Evolutionary conservation across 2,888 invertebrate species (phyloP).

Genomic region (Napeogenes sylphis): DNA sequence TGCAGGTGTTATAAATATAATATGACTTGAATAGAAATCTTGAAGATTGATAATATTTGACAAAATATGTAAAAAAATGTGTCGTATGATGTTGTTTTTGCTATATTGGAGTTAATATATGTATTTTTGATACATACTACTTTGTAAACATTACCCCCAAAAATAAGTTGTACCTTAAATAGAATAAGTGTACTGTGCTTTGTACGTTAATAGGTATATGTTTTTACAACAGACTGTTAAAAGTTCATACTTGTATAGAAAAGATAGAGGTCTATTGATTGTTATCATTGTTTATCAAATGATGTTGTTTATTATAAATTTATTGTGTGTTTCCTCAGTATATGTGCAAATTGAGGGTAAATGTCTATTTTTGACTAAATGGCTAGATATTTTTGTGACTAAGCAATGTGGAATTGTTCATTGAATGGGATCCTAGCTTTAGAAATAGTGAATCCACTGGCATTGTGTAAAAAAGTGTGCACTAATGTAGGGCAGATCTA

Average conservation of each 20-base stretch:
- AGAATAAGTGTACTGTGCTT: constrained; percentile 47
- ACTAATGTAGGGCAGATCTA: constrained; percentile 55
- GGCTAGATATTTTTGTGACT: constrained; percentile 72
- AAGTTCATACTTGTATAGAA: constrained; percentile 65
- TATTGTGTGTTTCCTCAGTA: constrained; percentile 70
- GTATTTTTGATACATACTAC: constrained; percentile 25
- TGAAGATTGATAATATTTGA: constrained; percentile 1
- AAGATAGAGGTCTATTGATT: constrained; percentile 69
- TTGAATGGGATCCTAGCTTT: constrained; percentile 63
- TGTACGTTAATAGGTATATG: constrained; percentile 53
- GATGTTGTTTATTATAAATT: constrained; percentile 74
- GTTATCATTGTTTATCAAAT: constrained; percentile 74
- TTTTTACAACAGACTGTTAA: constrained; percentile 64
- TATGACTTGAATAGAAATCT: constrained; percentile 1
- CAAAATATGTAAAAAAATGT: constrained; percentile 2
- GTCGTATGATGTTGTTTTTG: constrained; percentile 15
- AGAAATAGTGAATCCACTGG: constrained; percentile 55
- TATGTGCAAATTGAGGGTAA: constrained; percentile 63
- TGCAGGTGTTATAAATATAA: constrained; percentile 3
- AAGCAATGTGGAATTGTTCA: constrained; percentile 67
- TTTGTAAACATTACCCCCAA: constrained; percentile 28
- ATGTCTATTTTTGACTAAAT: constrained; percentile 73
- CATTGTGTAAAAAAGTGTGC: constrained; percentile 51
- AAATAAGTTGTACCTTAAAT: constrained; percentile 40
- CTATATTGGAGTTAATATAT: constrained; percentile 27